These are phyloP conservation scores for Limonius californicus DNA, from an alignment of 1,140 invertebrate species.

Conservation along the genomic window DNA sequence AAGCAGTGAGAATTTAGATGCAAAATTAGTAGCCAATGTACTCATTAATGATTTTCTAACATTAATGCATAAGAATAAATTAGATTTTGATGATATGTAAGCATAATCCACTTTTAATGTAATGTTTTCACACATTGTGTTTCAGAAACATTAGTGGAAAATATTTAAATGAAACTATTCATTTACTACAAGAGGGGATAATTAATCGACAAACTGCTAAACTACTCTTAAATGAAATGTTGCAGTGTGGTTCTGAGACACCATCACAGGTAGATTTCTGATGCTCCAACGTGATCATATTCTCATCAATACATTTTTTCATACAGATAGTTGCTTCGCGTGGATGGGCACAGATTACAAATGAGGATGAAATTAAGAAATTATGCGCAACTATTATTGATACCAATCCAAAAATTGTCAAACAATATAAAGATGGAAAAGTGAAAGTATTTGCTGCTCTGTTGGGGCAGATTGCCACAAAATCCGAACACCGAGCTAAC, in stretches of 20 bases:
- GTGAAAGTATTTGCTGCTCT: constrained; percentile 62
- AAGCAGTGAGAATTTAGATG: constrained; percentile 49
- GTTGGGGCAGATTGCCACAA: constrained; percentile 55
- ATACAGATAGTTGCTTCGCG: constrained; percentile 60
- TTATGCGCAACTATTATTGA: constrained; percentile 60
- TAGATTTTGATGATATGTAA: constrained; percentile 57
- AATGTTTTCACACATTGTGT: no score
- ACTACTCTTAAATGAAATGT: constrained; percentile 54
- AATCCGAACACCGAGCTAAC: constrained; percentile 60
- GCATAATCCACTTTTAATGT: constrained; percentile 32
- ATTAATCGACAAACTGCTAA: constrained; percentile 60
- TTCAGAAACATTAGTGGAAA: constrained; percentile 48
- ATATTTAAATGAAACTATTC: constrained; percentile 58
- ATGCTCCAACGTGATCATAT: no score
- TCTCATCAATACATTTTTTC: no score
- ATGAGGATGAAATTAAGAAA: constrained; percentile 56
- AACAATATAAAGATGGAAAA: constrained; percentile 67
- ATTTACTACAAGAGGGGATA: constrained; percentile 53
- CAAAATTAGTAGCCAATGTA: constrained; percentile 61
- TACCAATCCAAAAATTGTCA: constrained; percentile 64
- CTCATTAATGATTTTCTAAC: constrained; percentile 62
- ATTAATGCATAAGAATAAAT: constrained; percentile 60
- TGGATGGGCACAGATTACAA: constrained; percentile 61
- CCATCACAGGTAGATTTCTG: no score
- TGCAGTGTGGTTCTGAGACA: constrained; percentile 47